Conservation (phyloP, 2,888 invertebrate genomes). For the Conistra vaccinii region DNA sequence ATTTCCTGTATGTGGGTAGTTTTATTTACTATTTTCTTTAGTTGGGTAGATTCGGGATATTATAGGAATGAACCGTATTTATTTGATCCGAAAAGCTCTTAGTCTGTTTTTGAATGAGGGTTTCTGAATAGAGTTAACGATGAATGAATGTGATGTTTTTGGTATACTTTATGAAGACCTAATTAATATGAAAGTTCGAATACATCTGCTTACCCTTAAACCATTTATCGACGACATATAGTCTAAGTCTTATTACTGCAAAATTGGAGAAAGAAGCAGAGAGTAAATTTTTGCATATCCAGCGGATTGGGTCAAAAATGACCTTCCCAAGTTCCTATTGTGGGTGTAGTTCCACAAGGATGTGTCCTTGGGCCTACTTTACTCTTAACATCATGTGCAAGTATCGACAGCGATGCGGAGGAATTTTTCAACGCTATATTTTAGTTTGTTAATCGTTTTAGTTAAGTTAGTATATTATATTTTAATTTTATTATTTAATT, state of each 20-base stretch:
- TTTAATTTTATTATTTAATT: neutral
- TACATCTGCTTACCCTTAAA: neutral
- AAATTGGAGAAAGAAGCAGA: neutral
- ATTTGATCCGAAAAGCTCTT: slow-evolving; percentile 20
- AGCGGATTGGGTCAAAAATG: neutral
- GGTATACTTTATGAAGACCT: neutral
- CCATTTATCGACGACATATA: neutral
- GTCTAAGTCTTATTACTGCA: neutral
- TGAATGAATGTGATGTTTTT: neutral
- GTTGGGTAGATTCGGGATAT: slow-evolving; percentile 7
- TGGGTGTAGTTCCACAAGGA: neutral
- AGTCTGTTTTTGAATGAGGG: neutral
- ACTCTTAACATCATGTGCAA: neutral
- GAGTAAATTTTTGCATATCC: neutral
- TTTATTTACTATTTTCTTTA: slow-evolving; percentile 35
- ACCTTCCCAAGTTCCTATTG: neutral
- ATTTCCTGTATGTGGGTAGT: slow-evolving; percentile 19
- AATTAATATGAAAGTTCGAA: neutral
- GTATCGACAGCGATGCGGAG: neutral
- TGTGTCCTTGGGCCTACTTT: neutral
- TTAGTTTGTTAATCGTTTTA: neutral
- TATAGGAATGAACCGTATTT: slow-evolving; percentile 3
- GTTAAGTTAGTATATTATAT: no score
- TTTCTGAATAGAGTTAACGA: neutral
- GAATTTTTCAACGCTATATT: neutral